Evolutionary conservation across 2,888 invertebrate species (phyloP).

Genomic region (Deroplatys truncata): DNA sequence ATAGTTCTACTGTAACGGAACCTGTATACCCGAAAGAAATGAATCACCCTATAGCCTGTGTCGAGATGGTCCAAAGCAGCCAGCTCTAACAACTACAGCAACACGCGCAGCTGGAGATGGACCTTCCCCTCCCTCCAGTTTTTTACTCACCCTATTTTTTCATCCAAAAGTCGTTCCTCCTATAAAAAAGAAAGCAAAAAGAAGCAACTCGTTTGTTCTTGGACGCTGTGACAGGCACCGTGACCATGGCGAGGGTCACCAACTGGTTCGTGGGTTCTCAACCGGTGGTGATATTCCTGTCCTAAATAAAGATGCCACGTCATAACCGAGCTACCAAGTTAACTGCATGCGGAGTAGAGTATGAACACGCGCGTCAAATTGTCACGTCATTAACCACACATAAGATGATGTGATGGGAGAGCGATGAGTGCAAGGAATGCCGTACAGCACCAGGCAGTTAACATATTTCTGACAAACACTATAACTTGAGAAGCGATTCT

Average conservation of each 20-base stretch:
- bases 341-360: not conserved
- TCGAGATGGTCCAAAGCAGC: not conserved
- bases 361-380: not conserved
- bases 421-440: not conserved
- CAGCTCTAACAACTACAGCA: not conserved
- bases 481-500: constrained; percentile 7
- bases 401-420: not conserved
- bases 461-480: not conserved
- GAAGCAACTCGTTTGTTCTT: constrained; percentile 6
- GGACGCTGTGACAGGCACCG: constrained; percentile 1
- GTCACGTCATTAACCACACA: not conserved
- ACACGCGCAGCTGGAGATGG: constrained; percentile 3
- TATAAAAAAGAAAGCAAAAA: not conserved
- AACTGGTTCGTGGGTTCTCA: not conserved
- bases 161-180: not conserved
- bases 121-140: not conserved
- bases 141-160: not conserved
- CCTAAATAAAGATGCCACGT: not conserved
- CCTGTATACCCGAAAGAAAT: not conserved
- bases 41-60: not conserved
- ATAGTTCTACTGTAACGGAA: not conserved
- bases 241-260: not conserved
- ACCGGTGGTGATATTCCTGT: not conserved
- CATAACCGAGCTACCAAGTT: not conserved
- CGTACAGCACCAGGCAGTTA: not conserved